Percentiles rank a stretch among this genome's conserved stretches.
Conservation (phyloP, 2,888 invertebrate species). For the Agrypnus murinus region DNA sequence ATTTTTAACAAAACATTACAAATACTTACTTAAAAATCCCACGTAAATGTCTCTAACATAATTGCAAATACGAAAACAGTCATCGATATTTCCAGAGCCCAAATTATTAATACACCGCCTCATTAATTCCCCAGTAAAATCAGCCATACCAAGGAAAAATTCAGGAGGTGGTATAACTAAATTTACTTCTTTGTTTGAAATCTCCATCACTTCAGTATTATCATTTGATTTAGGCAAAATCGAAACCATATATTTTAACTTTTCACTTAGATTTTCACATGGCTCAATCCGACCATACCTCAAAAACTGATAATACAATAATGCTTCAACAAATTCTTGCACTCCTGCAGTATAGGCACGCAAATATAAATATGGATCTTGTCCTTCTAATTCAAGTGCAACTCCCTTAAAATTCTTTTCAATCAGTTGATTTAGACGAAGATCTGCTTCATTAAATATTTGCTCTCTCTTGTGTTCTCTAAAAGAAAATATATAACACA, state of each 20-base stretch:
- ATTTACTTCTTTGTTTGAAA: slow-evolving; percentile 48
- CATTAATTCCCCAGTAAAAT: slow-evolving; percentile 94
- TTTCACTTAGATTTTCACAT: slow-evolving; percentile 69
- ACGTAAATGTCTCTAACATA: slow-evolving; percentile 81
- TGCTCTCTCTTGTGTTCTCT: slow-evolving; percentile 74
- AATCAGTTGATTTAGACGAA: slow-evolving; percentile 78
- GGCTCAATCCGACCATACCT: slow-evolving; percentile 76
- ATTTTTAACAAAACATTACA: not conserved
- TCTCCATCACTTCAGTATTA: slow-evolving; percentile 36
- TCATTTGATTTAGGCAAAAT: not conserved
- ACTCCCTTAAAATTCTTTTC: slow-evolving; percentile 78
- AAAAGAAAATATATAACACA: slow-evolving; percentile 40
- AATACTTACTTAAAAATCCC: slow-evolving; percentile 76
- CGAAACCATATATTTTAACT: slow-evolving; percentile 60
- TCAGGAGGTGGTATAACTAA: slow-evolving; percentile 72
- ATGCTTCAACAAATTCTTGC: slow-evolving; percentile 92
- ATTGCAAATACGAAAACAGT: slow-evolving; percentile 82
- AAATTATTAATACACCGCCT: slow-evolving; percentile 89
- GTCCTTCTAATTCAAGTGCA: slow-evolving; percentile 81
- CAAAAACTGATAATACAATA: slow-evolving; percentile 84
- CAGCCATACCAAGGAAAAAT: slow-evolving; percentile 86
- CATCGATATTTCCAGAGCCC: slow-evolving; percentile 82
- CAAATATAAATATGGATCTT: slow-evolving; percentile 82
- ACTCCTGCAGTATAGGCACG: slow-evolving; percentile 79
- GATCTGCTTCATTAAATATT: slow-evolving; percentile 78